These are phyloP conservation scores for Callithrix jacchus DNA, from an alignment of 2,113 vertebrate species.

Conservation along the genomic window DNA sequence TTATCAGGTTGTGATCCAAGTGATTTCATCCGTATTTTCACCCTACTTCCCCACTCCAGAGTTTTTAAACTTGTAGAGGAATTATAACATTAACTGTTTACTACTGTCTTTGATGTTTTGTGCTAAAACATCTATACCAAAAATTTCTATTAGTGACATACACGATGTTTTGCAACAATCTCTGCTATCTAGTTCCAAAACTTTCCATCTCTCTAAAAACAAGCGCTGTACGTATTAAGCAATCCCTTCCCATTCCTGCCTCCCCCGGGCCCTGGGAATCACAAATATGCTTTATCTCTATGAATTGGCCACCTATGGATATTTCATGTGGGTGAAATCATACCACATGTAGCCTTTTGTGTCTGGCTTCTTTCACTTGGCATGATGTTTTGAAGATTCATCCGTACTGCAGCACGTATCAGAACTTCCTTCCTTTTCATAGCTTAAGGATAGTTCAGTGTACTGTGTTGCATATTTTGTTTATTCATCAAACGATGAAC, in stretches of 20 bases:
- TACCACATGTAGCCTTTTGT: neutral
- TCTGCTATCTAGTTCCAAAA: neutral
- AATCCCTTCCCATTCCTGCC: too few species aligned
- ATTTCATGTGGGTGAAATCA: neutral
- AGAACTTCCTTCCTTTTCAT: neutral
- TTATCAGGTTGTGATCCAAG: neutral
- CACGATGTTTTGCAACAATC: neutral
- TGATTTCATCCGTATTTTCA: neutral
- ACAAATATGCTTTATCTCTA: neutral
- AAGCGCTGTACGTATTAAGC: neutral
- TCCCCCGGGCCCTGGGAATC: neutral
- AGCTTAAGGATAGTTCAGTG: neutral
- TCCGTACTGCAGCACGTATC: rapidly evolving
- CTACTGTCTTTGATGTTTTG: neutral
- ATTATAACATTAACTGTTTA: neutral
- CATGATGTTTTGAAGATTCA: neutral
- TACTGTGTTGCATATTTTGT: neutral
- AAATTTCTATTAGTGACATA: neutral
- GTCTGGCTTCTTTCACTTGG: neutral
- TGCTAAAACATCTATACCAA: neutral
- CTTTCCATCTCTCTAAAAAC: neutral
- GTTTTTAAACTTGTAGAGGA: neutral
- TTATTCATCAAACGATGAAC: neutral
- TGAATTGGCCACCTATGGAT: neutral
- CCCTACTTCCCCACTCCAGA: too few species aligned